phyloP scores from a whole-genome alignment of 2,888 invertebrate genomes.

The Archips crataeganus region DNA sequence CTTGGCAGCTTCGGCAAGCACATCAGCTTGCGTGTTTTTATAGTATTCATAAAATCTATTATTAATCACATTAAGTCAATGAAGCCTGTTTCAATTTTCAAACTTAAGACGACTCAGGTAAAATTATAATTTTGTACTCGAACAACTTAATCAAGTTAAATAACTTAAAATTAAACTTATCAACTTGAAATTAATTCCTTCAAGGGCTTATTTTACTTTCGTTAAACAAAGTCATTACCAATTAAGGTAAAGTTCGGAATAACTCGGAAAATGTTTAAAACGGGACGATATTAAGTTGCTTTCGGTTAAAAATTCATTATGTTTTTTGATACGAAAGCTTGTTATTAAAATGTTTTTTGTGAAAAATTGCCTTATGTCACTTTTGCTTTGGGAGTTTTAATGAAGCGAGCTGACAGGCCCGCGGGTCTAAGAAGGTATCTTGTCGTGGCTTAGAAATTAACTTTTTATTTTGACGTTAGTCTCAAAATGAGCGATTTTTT shows the following conservation, averaged over 20 bases:
- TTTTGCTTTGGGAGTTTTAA: conserved; percentile 10
- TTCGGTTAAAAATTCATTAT: conserved; percentile 7
- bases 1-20: too few relatives aligned
- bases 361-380: conserved; percentile 8
- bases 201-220: conserved; percentile 40
- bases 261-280: conserved; percentile 25
- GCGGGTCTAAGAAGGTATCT: background rate
- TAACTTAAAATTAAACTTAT: conserved; percentile 40
- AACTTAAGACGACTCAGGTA: background rate
- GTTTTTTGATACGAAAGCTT: conserved; percentile 9
- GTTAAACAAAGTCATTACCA: conserved; percentile 37
- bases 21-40: too few relatives aligned
- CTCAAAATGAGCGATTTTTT: background rate
- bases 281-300: conserved; percentile 28
- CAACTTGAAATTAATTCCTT: conserved; percentile 38
- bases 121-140: conserved; percentile 24
- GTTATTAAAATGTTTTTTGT: conserved; percentile 9
- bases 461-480: background rate
- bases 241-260: conserved; percentile 30
- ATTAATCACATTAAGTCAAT: background rate
- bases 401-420: conserved; percentile 8
- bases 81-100: background rate
- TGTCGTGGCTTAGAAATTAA: background rate
- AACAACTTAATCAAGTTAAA: conserved; percentile 34
- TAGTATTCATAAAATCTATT: too few relatives aligned